Evolutionary conservation across 2,113 vertebrate species (phyloP).

Genomic region (Hemichromis elongatus): DNA sequence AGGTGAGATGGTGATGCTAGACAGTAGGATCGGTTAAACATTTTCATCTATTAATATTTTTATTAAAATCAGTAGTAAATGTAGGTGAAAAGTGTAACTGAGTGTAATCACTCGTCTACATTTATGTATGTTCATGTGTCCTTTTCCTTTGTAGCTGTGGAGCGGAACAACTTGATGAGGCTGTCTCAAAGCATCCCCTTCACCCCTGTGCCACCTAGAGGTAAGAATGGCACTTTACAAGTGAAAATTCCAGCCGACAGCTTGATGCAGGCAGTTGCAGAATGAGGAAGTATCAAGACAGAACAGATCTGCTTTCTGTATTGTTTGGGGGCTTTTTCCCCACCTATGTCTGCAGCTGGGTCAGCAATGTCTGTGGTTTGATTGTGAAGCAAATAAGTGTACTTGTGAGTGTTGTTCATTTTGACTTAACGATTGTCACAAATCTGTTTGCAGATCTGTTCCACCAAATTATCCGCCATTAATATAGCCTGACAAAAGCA

Average conservation of each 20-base stretch:
- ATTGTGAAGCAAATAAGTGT: neutral
- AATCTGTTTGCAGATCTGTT: neutral
- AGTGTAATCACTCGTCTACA: neutral
- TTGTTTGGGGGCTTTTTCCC: neutral
- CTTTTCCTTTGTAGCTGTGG: conserved; percentile 81
- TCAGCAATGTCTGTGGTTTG: neutral
- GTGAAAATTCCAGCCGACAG: neutral
- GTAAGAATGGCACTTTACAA: conserved; percentile 63
- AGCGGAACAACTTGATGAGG: conserved; percentile 98
- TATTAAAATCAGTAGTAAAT: neutral
- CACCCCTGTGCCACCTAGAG: conserved; percentile 96
- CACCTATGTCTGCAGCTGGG: neutral
- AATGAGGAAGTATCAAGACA: conserved; percentile 12
- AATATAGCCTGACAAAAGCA: neutral
- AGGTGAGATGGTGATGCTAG: conserved; percentile 73
- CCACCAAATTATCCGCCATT: neutral
- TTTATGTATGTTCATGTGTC: neutral
- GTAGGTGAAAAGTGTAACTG: neutral
- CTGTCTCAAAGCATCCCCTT: conserved; percentile 97
- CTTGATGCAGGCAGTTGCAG: neutral
- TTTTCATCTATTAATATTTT: neutral
- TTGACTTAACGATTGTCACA: neutral
- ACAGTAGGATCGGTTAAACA: neutral
- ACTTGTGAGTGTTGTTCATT: neutral
- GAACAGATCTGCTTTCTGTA: neutral